Conservation (phyloP, 2,113 vertebrate genomes). For the Hirundichthys speculiger region DNA sequence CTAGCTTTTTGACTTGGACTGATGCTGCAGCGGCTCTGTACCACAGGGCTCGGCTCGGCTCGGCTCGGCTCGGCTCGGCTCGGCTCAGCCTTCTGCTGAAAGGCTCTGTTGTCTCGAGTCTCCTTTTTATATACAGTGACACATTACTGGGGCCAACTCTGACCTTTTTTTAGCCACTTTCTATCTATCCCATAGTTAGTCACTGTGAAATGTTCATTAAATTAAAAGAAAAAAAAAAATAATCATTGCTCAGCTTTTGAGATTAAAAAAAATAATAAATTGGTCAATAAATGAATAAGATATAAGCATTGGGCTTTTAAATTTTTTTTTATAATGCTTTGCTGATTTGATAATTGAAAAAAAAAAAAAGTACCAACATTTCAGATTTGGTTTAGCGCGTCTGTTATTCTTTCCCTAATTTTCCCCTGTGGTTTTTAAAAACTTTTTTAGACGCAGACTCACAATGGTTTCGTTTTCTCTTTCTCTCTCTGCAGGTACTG, state of each 20-base stretch:
- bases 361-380: neutral
- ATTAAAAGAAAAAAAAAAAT: neutral
- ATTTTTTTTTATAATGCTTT: too few species aligned
- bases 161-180: constrained; percentile 31
- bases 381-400: neutral
- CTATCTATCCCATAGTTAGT: neutral
- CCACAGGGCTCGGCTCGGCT: constrained; percentile 26
- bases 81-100: constrained; percentile 32
- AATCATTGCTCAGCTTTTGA: constrained; percentile 7
- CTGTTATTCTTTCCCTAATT: neutral
- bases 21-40: constrained; percentile 49
- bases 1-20: constrained; percentile 35
- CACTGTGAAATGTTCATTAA: neutral
- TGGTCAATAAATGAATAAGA: too few species aligned
- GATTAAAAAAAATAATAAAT: constrained; percentile 5
- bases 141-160: constrained; percentile 40
- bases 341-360: constrained; percentile 4
- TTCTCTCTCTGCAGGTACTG: constrained; percentile 86
- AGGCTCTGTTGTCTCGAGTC: constrained; percentile 37
- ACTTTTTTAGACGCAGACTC: neutral
- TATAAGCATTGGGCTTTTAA: too few species aligned
- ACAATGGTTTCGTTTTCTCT: neutral
- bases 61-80: too few species aligned
- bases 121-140: constrained; percentile 44
- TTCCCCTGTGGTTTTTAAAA: neutral